A percentile compares a stretch with the other conserved stretches of the same genome.
These are phyloP conservation scores for Erinaceus europaeus DNA, from an alignment of 2,113 vertebrate species.

Conservation along the genomic window DNA sequence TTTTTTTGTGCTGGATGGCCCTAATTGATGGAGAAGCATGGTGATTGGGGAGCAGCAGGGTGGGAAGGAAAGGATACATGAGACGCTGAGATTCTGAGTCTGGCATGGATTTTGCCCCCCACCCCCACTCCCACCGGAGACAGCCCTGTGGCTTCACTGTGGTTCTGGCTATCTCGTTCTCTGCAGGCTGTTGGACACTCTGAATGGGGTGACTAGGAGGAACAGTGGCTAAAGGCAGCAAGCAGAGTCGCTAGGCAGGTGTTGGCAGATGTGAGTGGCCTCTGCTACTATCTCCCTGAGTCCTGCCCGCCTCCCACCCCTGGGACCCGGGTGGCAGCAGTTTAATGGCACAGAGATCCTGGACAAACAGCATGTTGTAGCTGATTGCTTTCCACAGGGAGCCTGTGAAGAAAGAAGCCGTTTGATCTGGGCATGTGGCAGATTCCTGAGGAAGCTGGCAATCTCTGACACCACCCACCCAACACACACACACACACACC, in stretches of 20 bases:
- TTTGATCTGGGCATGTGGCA: constrained; percentile 65
- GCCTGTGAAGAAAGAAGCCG: constrained; percentile 34
- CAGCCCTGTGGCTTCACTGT: neutral
- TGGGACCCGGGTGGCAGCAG: neutral
- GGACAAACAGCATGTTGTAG: constrained; percentile 66
- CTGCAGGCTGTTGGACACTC: neutral
- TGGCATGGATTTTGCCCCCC: too few relatives aligned
- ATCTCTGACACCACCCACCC: neutral
- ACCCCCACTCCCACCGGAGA: neutral
- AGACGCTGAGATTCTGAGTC: constrained; percentile 52
- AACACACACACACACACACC: constrained; percentile 31
- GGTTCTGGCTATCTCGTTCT: constrained; percentile 8
- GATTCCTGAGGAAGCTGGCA: constrained; percentile 54
- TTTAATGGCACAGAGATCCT: constrained; percentile 71
- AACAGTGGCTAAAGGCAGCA: constrained; percentile 72
- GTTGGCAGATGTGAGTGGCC: constrained; percentile 69
- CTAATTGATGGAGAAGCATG: constrained; percentile 60
- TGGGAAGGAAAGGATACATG: neutral
- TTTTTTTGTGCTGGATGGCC: constrained; percentile 54
- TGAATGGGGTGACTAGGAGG: constrained; percentile 55
- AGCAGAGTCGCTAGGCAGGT: constrained; percentile 57
- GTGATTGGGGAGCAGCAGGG: constrained; percentile 29
- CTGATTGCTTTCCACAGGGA: constrained; percentile 50
- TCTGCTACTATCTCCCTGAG: constrained; percentile 70
- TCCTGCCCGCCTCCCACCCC: constrained; percentile 33